These are phyloP conservation scores for Psittacula cyanocephala DNA, from an alignment of 2,113 vertebrate genomes.

Conservation along the genomic window DNA sequence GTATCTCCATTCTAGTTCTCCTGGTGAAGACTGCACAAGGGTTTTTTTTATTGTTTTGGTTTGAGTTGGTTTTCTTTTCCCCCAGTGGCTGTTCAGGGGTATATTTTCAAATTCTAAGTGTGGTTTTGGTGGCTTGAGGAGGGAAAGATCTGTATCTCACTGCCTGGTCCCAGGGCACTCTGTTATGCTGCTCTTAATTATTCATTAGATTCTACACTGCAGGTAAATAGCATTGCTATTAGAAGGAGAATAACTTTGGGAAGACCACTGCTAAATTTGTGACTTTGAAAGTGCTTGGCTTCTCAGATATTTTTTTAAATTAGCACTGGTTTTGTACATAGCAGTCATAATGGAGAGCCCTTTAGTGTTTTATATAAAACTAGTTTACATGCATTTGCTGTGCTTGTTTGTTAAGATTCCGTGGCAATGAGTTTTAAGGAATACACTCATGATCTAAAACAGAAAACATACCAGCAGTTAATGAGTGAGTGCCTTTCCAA, in stretches of 20 bases:
- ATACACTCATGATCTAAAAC: background rate
- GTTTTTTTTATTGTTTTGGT: background rate
- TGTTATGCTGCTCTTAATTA: background rate
- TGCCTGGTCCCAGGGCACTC: background rate
- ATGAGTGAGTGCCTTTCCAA: background rate
- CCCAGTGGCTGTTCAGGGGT: background rate
- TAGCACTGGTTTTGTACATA: background rate
- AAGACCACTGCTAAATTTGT: background rate
- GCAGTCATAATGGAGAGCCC: background rate
- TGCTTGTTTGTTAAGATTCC: background rate
- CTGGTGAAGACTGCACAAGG: background rate
- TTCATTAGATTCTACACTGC: background rate
- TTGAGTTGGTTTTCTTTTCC: background rate
- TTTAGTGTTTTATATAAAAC: background rate
- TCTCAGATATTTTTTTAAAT: background rate
- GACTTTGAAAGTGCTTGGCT: background rate
- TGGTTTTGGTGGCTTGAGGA: background rate
- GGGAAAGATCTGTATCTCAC: background rate
- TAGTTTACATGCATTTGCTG: background rate
- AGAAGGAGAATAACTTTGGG: background rate
- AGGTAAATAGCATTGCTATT: background rate
- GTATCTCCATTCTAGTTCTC: background rate
- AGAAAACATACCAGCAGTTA: background rate
- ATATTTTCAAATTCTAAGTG: background rate
- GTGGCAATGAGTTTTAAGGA: background rate